A percentile compares a stretch with the other conserved stretches of the same genome.
phyloP scores from a whole-genome alignment of 2,113 vertebrate genomes.

The Istiophorus platypterus region DNA sequence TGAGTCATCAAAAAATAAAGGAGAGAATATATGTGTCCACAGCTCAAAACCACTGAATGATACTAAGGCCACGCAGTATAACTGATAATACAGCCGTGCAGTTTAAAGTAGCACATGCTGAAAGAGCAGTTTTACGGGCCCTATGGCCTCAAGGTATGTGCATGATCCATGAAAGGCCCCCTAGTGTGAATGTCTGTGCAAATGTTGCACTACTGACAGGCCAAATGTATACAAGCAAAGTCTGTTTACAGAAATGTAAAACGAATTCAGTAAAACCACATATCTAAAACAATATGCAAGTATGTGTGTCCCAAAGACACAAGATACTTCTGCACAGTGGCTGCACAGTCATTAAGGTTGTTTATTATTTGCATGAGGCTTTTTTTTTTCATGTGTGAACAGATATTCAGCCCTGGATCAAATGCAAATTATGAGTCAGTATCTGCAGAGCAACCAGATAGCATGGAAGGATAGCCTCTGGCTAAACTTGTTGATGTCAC shows the following conservation, averaged over 20 bases:
- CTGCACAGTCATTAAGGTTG: conserved; percentile 27
- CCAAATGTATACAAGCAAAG: conserved; percentile 1
- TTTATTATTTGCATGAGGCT: conserved; percentile 52
- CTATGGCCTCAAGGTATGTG: conserved; percentile 18
- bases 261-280: neutral
- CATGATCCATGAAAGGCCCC: conserved; percentile 19
- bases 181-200: conserved; percentile 15
- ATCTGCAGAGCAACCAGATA: conserved; percentile 65
- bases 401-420: conserved; percentile 40
- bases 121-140: conserved; percentile 14
- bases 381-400: conserved; percentile 23
- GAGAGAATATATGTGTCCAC: conserved; percentile 2
- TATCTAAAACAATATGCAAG: conserved; percentile 6
- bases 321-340: conserved; percentile 7
- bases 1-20: conserved; percentile 5
- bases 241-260: conserved; percentile 11
- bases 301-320: neutral
- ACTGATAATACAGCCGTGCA: conserved; percentile 5
- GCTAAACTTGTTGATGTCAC: conserved; percentile 81
- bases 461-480: conserved; percentile 57
- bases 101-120: conserved; percentile 18
- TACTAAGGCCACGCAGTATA: neutral
- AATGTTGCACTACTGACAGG: conserved; percentile 20
- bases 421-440: conserved; percentile 68
- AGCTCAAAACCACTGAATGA: neutral